A percentile compares a stretch with the other conserved stretches of the same genome.
phyloP scores from a whole-genome alignment of 2,797 vertebrate species.

The Arctocebus calabarensis region DNA sequence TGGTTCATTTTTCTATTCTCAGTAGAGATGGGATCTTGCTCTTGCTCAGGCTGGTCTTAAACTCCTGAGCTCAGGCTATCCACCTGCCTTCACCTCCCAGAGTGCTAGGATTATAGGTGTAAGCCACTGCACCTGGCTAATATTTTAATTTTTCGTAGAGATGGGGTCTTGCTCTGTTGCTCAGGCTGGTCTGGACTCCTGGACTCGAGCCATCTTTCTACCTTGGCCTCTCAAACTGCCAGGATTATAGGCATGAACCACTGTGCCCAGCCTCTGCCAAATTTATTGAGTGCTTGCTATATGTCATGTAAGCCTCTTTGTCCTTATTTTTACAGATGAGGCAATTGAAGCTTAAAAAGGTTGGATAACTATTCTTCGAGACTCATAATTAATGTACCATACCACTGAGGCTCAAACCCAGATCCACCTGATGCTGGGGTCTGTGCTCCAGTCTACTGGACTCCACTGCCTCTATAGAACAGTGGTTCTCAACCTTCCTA shows the following conservation, averaged over 20 bases:
- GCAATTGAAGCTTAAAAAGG: background rate
- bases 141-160: background rate
- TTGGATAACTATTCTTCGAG: background rate
- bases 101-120: background rate
- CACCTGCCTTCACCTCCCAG: background rate
- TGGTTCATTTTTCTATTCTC: too few species aligned
- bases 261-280: background rate
- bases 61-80: background rate
- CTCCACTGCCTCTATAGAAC: background rate
- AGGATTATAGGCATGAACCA: background rate
- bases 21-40: too few species aligned
- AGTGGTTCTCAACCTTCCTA: too few species aligned
- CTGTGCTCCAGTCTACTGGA: too few species aligned
- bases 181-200: background rate
- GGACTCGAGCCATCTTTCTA: background rate
- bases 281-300: background rate
- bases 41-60: background rate
- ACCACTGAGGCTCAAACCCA: background rate
- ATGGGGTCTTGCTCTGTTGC: background rate
- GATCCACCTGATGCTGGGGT: background rate
- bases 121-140: background rate
- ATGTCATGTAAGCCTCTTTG: background rate
- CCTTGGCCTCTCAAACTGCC: background rate
- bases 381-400: background rate
- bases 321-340: background rate